Evolutionary conservation across 2,888 invertebrate genomes (phyloP), one percentile per base, ranked within the genome.

Genomic region (Diabrotica balteata): DNA sequence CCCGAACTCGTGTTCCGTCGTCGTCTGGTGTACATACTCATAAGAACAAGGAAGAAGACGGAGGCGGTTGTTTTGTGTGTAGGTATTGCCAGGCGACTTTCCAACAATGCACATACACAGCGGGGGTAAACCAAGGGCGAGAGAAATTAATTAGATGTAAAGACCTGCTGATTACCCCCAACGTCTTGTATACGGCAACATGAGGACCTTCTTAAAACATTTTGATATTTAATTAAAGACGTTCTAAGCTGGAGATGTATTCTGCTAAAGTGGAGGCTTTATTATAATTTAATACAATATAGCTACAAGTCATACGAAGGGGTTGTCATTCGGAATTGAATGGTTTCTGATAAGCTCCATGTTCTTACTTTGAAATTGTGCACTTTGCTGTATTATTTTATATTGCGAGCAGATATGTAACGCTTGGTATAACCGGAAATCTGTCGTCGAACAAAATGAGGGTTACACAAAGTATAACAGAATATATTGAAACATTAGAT

Each of bases 111-210:
- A 58, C 54, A 58, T 49, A 65, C 61, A 49, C 61, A 55, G 66
- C 71, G 60, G 67, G 68, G 69, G 68, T 53, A 22, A 60, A 59
- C 66, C 55, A 62, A 65, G 69, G 69, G 71, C 69, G 69, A 63
- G 59, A 69, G 63, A 59, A 71, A 72, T 72, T 72, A 72, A 72
- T 72, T 72, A 69, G 67, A 67, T 67, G 71, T 70, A 68, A 72
- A 71, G 63, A 67, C 63, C 43, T 50, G 63, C 59, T 59, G 63
- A 67, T 59, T 58, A 63, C 63, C 49, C 43, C 44, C 53, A 32
- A 51, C 51, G 57, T 57, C 63, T 63, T 57, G 47, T 10, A 54
- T 47, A 50, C 32, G 32, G 50, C 32, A 45, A 63, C 51, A 63
- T 54, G 55, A 55, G 62, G 55, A 63, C 47, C 55, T 7, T 43